These are phyloP conservation scores for Drosophila elegans DNA, from an alignment of 1,140 invertebrate genomes.

Conservation along the genomic window DNA sequence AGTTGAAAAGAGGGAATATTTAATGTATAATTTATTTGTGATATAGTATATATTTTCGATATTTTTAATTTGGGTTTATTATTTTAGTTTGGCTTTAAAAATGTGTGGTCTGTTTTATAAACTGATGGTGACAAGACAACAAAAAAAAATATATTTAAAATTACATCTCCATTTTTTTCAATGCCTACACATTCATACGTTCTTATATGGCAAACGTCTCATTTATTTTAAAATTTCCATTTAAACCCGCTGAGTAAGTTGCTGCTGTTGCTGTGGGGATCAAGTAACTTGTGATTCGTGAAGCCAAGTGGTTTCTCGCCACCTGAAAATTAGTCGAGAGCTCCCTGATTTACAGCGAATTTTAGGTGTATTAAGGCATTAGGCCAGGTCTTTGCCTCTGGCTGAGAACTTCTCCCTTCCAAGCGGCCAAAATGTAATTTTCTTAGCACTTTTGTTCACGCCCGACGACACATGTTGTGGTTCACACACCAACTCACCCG, in stretches of 20 bases:
- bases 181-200: neutral
- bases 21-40: neutral
- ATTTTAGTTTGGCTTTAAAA: neutral
- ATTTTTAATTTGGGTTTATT: neutral
- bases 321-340: constrained; percentile 74
- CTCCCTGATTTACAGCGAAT: constrained; percentile 73
- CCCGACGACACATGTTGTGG: constrained; percentile 80
- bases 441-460: constrained; percentile 81
- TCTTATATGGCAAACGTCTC: constrained; percentile 19
- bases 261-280: constrained; percentile 12
- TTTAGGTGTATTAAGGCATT: constrained; percentile 80
- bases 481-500: constrained; percentile 62
- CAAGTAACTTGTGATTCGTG: constrained; percentile 46
- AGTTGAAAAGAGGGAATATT: neutral
- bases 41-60: neutral
- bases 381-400: constrained; percentile 38
- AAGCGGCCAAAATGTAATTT: constrained; percentile 73
- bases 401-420: constrained; percentile 19
- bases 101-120: neutral
- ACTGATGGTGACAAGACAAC: no score
- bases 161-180: neutral
- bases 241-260: constrained; percentile 42
- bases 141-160: neutral
- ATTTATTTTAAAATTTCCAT: constrained; percentile 55
- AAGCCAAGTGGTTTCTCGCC: constrained; percentile 35